These are phyloP conservation scores for Galago senegalensis DNA, from an alignment of 2,797 vertebrate genomes.

Conservation along the genomic window DNA sequence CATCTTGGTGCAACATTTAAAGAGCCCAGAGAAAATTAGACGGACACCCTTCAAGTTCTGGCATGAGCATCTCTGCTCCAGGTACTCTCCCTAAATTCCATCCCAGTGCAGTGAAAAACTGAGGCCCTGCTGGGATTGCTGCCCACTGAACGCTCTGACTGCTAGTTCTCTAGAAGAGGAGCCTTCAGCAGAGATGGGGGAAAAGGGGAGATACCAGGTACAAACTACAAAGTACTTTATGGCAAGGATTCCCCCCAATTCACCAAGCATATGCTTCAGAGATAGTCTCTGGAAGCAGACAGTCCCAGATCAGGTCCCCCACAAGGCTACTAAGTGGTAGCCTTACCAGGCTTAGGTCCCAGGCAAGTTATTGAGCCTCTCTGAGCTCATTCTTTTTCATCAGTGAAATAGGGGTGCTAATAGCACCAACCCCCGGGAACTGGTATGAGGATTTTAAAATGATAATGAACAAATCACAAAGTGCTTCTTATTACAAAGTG, in stretches of 20 bases:
- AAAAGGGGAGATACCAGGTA: not conserved
- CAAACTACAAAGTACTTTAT: not conserved
- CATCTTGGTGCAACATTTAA: not conserved
- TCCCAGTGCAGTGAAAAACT: not conserved
- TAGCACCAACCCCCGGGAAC: not conserved
- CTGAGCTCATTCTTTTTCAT: not conserved
- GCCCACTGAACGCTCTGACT: not conserved
- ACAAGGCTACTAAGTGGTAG: not conserved
- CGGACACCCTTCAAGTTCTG: not conserved
- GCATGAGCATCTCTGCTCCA: no score
- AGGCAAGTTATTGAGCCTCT: not conserved
- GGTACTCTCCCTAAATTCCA: not conserved
- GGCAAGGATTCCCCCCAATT: not conserved
- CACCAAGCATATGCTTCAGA: not conserved
- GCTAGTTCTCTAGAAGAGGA: not conserved
- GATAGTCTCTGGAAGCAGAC: not conserved
- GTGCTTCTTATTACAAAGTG: not conserved
- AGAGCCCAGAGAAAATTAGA: not conserved
- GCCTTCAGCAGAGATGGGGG: not conserved
- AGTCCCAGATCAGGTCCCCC: not conserved
- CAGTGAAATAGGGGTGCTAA: not conserved
- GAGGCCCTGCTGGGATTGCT: accelerated
- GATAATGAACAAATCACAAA: not conserved
- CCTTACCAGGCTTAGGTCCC: not conserved
- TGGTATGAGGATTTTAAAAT: not conserved